Evolutionary conservation across 2,797 vertebrate species (phyloP).

Genomic region (Babyrousa celebensis): DNA sequence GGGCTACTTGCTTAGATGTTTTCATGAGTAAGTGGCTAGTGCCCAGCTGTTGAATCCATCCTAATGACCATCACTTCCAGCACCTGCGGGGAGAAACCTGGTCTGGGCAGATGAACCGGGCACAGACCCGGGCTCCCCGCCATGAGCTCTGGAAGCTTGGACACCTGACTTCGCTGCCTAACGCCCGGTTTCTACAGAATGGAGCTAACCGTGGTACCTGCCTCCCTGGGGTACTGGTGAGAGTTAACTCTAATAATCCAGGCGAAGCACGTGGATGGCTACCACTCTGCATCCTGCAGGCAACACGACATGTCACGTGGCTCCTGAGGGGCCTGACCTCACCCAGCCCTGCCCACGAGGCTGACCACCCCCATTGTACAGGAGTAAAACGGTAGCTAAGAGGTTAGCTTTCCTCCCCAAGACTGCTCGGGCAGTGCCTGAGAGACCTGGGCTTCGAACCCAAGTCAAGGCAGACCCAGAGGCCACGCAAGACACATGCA

Average conservation of each 20-base stretch:
- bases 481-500: not conserved
- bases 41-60: not conserved
- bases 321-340: not conserved
- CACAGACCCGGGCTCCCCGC: not conserved
- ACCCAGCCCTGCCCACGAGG: slow-evolving; percentile 13
- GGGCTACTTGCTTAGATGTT: not conserved
- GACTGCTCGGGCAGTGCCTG: not conserved
- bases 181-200: not conserved
- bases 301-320: not conserved
- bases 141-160: not conserved
- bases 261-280: not conserved
- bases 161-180: not conserved
- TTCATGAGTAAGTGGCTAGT: not conserved
- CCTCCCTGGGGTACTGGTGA: not conserved
- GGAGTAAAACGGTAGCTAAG: not conserved
- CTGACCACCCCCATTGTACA: not conserved
- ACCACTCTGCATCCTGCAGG: not conserved
- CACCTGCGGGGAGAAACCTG: not conserved
- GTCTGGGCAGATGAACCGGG: not conserved
- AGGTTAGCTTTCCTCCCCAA: slow-evolving; percentile 26
- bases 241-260: not conserved
- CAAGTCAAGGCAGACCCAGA: not conserved
- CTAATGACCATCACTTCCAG: not conserved
- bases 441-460: not conserved
- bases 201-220: not conserved